Evolutionary conservation across 1,140 invertebrate genomes (phyloP), one percentile per base, ranked within the genome.

Genomic region (Caenorhabditis tropicalis): DNA sequence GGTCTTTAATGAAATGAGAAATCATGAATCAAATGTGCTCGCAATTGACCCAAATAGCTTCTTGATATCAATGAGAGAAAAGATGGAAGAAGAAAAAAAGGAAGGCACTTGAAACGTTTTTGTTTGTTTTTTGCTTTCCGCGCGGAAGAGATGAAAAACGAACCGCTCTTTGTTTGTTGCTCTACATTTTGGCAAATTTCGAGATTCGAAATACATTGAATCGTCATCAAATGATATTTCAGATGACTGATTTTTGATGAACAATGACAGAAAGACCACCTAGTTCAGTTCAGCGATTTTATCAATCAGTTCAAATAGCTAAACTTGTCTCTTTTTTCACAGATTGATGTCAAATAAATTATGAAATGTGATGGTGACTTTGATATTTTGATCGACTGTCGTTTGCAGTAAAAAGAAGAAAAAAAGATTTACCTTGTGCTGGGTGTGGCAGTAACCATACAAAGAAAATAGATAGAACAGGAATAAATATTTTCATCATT

Each of bases 101-200:
- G 24, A 74, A 43, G n/a, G 36, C 36, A 74, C 65, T 74, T 74
- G 65, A 74, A 74, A 74, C 65, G 58, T 74, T 74, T 74, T 74
- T 36, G 36, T 74, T 74, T 74, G 65, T 43, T 74, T 74, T 74
- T 74, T 74, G 19, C 29, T 74, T 74, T 74, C 36, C 65, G 65
- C 65, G 65, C 65, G 65, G 36, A 24, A 31, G 65, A 74, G 4
- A 65, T 0, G 7, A 65, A 33, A 31, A 33, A 65, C 36, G 33
- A 74, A 43, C 36, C 36, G 6, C 15, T 74, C n/a, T 74, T 43
- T 74, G 65, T 74, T 74, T 74, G 29, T n/a, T 24, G 58, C 31
- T 65, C 58, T 33, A 33, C 33, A 33, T 60, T 0, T 43, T 74
- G 36, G 21, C n/a, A 39, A 21, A 43, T 74, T 43, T n/a, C 5